A percentile compares a stretch with the other conserved stretches of the same genome.
These are phyloP conservation scores for Oophaga sylvatica DNA, from an alignment of 2,797 vertebrate genomes.

Conservation along the genomic window DNA sequence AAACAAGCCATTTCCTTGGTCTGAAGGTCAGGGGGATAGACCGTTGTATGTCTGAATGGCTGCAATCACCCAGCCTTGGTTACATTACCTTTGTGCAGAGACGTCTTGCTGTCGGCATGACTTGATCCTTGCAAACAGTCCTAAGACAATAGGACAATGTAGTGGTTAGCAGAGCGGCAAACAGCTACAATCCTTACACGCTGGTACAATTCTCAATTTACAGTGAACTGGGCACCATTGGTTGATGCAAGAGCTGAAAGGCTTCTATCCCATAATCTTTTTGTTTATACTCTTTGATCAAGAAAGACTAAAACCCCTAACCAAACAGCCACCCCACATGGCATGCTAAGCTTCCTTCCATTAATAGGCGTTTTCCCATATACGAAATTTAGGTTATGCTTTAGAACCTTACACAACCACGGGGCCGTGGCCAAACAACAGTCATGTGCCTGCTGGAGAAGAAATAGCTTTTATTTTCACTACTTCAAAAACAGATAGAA, in stretches of 20 bases:
- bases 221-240: conserved; percentile 8
- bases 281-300: background rate
- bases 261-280: conserved; percentile 19
- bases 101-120: conserved; percentile 48
- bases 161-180: conserved; percentile 53
- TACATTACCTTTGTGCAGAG: conserved; percentile 59
- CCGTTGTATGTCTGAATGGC: conserved; percentile 47
- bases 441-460: background rate
- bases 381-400: background rate
- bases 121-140: conserved; percentile 60
- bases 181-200: conserved; percentile 41
- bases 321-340: background rate
- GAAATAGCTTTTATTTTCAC: background rate
- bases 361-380: background rate
- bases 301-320: conserved; percentile 19
- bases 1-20: conserved; percentile 54
- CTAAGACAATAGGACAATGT: conserved; percentile 57
- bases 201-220: conserved; percentile 44
- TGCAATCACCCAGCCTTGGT: conserved; percentile 49
- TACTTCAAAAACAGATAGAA: background rate
- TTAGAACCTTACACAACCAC: background rate
- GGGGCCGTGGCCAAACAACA: background rate
- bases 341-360: background rate
- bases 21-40: conserved; percentile 53
- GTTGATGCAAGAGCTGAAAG: background rate